These are phyloP conservation scores for Noctua janthe DNA, from an alignment of 2,888 invertebrate genomes.

Conservation along the genomic window DNA sequence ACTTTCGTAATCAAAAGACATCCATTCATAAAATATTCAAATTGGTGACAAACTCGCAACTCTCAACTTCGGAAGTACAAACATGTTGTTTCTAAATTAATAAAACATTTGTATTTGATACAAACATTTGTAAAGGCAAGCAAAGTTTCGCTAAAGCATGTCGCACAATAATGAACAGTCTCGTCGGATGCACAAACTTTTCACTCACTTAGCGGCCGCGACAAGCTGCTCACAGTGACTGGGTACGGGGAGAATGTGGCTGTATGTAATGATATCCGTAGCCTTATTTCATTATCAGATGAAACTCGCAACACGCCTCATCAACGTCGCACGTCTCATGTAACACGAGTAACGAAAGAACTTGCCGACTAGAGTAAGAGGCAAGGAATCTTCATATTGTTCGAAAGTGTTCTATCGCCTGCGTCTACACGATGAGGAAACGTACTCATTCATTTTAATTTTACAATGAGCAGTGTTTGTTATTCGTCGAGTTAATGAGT, in stretches of 20 bases:
- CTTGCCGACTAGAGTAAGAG: neutral
- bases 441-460: constrained; percentile 4
- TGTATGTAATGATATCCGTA: constrained; percentile 51
- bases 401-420: neutral
- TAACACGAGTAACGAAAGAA: constrained; percentile 21
- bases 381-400: constrained; percentile 10
- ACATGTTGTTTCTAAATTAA: constrained; percentile 46
- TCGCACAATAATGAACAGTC: constrained; percentile 62
- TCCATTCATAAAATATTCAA: constrained; percentile 11
- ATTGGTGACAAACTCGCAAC: constrained; percentile 18
- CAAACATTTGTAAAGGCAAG: constrained; percentile 48
- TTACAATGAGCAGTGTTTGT: neutral
- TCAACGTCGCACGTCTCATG: constrained; percentile 59
- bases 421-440: neutral
- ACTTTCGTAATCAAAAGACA: neutral
- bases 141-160: constrained; percentile 42
- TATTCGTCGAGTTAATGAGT: neutral
- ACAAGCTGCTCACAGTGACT: constrained; percentile 54
- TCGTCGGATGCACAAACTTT: constrained; percentile 60
- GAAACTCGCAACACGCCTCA: constrained; percentile 64
- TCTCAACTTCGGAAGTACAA: constrained; percentile 3
- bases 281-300: constrained; percentile 69
- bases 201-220: constrained; percentile 56
- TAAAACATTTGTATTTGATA: constrained; percentile 39
- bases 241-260: constrained; percentile 15